phyloP scores from a whole-genome alignment of 2,113 vertebrate species.

The Hippocampus zosterae region DNA sequence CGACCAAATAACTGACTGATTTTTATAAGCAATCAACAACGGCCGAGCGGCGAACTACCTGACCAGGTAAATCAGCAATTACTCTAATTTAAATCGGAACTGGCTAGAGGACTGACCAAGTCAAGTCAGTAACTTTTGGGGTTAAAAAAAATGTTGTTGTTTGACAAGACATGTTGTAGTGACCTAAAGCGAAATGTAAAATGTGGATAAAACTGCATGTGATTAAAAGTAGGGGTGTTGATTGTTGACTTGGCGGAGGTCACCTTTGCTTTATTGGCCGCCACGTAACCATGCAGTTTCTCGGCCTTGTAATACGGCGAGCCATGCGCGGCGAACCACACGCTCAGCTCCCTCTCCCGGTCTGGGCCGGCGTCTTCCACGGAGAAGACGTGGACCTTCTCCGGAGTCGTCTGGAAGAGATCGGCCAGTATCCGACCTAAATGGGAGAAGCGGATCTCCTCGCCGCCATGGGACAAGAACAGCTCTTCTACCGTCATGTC shows the following conservation, averaged over 20 bases:
- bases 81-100: too few species aligned
- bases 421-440: slow-evolving; percentile 73
- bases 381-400: slow-evolving; percentile 80
- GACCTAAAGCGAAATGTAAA: neutral
- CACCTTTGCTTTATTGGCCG: slow-evolving; percentile 75
- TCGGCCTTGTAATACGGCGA: slow-evolving; percentile 77
- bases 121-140: too few species aligned
- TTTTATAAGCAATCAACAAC: too few species aligned
- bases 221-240: neutral
- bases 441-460: slow-evolving; percentile 74
- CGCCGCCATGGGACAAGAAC: slow-evolving; percentile 60
- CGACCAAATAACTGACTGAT: too few species aligned
- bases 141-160: too few species aligned
- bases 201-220: neutral
- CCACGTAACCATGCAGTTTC: slow-evolving; percentile 80
- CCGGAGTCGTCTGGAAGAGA: slow-evolving; percentile 64
- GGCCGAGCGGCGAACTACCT: too few species aligned
- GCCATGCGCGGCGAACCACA: slow-evolving; percentile 80
- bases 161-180: too few species aligned
- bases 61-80: too few species aligned
- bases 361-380: slow-evolving; percentile 57
- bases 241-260: neutral
- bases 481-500: slow-evolving; percentile 78
- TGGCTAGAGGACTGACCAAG: too few species aligned
- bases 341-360: slow-evolving; percentile 54